Conservation (phyloP, 1,140 invertebrate genomes). For the Drosophila nannoptera region DNA sequence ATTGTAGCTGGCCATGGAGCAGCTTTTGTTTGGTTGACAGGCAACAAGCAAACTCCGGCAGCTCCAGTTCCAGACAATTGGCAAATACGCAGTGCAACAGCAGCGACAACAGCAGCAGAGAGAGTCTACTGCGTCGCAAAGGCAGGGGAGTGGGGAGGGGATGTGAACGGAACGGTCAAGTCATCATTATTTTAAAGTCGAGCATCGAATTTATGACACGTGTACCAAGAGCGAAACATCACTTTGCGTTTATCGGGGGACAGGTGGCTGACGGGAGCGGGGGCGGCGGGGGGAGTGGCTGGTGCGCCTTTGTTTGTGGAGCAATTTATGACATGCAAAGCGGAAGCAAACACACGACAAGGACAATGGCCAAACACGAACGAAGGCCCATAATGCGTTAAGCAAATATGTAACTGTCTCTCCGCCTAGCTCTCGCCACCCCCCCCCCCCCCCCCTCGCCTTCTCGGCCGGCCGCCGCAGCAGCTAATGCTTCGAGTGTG, state of each 20-base stretch:
- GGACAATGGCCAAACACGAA: slow-evolving; percentile 46
- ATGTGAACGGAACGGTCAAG: slow-evolving; percentile 30
- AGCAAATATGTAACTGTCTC: slow-evolving; percentile 48
- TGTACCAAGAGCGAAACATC: slow-evolving; percentile 34
- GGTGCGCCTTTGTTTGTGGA: slow-evolving; percentile 57
- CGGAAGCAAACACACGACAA: slow-evolving; percentile 54
- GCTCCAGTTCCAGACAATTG: slow-evolving; percentile 38
- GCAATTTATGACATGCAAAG: slow-evolving; percentile 63
- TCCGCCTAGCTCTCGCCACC: not conserved
- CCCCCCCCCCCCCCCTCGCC: not conserved
- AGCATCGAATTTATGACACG: slow-evolving; percentile 45
- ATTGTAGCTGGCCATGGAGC: slow-evolving; percentile 14
- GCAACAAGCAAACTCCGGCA: slow-evolving; percentile 26
- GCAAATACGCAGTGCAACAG: slow-evolving; percentile 37
- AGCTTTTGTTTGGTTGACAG: slow-evolving; percentile 37
- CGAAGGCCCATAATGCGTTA: slow-evolving; percentile 43
- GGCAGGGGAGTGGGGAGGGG: too few relatives aligned
- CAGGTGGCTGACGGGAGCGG: not conserved
- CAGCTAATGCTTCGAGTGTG: slow-evolving; percentile 9
- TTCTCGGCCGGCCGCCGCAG: not conserved
- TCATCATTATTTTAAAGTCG: slow-evolving; percentile 50
- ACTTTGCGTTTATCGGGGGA: not conserved
- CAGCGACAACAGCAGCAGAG: slow-evolving; percentile 7
- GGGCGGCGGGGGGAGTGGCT: not conserved
- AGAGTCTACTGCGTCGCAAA: slow-evolving; percentile 49